Percentiles rank a stretch among this genome's conserved stretches.
Conservation (phyloP, 2,113 vertebrate genomes). For the Fulmarus glacialis region DNA sequence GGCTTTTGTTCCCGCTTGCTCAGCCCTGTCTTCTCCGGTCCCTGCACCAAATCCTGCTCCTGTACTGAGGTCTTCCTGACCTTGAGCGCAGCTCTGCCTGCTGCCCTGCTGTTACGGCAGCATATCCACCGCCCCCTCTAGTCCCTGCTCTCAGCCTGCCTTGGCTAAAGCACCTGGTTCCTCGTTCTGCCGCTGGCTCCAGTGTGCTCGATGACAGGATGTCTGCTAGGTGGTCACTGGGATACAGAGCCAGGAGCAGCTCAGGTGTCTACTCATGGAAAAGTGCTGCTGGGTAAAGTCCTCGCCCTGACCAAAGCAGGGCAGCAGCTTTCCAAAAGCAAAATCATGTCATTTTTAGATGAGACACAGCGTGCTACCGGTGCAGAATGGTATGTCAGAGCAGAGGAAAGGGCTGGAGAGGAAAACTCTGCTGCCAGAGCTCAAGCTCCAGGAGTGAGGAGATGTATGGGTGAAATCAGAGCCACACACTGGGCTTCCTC, state of each 20-base stretch:
- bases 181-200: neutral
- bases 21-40: neutral
- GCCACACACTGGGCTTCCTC: neutral
- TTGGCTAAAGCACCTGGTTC: neutral
- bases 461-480: neutral
- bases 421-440: neutral
- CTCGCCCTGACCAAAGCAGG: neutral
- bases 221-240: neutral
- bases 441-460: neutral
- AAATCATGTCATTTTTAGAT: neutral
- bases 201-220: rapidly evolving
- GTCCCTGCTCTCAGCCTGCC: neutral
- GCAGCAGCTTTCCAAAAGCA: neutral
- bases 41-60: neutral
- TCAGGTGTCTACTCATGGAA: neutral
- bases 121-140: neutral
- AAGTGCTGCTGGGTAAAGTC: neutral
- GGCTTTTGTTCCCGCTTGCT: neutral
- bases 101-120: neutral
- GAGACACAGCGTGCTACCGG: rapidly evolving
- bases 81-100: neutral
- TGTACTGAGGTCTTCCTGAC: rapidly evolving
- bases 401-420: neutral
- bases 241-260: neutral
- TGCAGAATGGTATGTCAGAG: neutral